Base-by-base conservation (phyloP, 2,888 invertebrate species). In the Amaurobius ferox region DNA sequence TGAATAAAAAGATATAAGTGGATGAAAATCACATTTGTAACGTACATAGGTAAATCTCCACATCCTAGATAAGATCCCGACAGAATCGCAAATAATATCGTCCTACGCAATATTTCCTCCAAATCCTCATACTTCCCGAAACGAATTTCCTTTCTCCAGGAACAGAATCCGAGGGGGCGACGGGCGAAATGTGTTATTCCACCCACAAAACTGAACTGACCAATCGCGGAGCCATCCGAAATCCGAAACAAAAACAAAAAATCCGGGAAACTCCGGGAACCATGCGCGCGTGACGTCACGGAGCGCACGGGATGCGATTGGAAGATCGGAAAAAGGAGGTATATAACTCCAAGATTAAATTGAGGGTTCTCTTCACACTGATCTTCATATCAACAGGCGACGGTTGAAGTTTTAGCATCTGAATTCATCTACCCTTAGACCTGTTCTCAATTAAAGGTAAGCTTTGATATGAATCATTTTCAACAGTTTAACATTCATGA, bases 271-370 rank as follows among this genome's bases (percentile, higher is more conserved):
- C 19, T 66, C 30, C 30, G 66, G 9, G 16, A 29, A 66, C 16
- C 79, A 72, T 30, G 79, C 44, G 48, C 44, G 11, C 0, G n/a
- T 64, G 64, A 72, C 79, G 79, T 79, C 30, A 72, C 16, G 39
- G 39, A 32, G 79, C 79, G 79, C 79, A 39, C 79, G 48, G 40
- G 32, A 29, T 79, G 72, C 79, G 79, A 79, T 79, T 79, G 79
- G 79, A 19, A 62, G 28, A 28, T 6, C 11, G 26, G 32, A 32
- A 44, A 48, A 79, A 64, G 79, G 79, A 71, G 79, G 79, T 79
- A 79, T 79, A 79, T 79, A 79, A 79, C 79, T 79, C 79, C 66
- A 48, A 79, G 79, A 79, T 79, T 79, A 72, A 79, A 79, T 66
- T 40, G 40, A 48, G 32, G n/a, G 30, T 1, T 61, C 32, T 40